A percentile compares a stretch with the other conserved stretches of the same genome.
phyloP scores from a whole-genome alignment of 2,888 invertebrate species.

The Fissipunctia ypsillon region DNA sequence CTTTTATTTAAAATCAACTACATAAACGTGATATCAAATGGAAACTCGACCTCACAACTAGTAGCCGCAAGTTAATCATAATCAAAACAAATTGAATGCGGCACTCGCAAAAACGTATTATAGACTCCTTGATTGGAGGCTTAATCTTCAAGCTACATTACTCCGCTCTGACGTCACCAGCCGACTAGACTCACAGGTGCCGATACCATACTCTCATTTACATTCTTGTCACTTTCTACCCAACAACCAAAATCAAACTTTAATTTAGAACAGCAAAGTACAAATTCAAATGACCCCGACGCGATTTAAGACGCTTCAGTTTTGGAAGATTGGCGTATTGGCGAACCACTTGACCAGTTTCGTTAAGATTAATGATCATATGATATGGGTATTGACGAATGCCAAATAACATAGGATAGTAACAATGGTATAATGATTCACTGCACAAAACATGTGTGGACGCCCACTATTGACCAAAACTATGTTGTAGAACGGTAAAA shows the following conservation, averaged over 20 bases:
- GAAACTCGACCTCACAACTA: slow-evolving; percentile 58
- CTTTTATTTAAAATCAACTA: slow-evolving; percentile 51
- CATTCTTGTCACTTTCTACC: slow-evolving; percentile 75
- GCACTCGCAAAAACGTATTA: slow-evolving; percentile 70
- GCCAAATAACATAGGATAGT: slow-evolving; percentile 60
- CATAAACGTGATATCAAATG: slow-evolving; percentile 58
- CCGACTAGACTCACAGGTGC: slow-evolving; percentile 87
- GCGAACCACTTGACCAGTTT: slow-evolving; percentile 60
- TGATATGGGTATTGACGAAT: slow-evolving; percentile 54
- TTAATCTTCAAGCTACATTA: slow-evolving; percentile 74
- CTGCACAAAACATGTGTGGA: slow-evolving; percentile 57
- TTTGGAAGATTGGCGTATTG: slow-evolving; percentile 36
- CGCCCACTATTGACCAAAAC: slow-evolving; percentile 76
- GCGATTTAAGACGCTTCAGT: slow-evolving; percentile 47
- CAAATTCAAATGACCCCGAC: slow-evolving; percentile 15
- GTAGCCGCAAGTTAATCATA: slow-evolving; percentile 67
- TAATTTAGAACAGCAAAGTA: slow-evolving; percentile 54
- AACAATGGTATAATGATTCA: slow-evolving; percentile 67
- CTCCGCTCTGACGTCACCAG: slow-evolving; percentile 80
- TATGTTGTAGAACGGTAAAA: slow-evolving; percentile 83
- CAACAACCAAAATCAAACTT: slow-evolving; percentile 64
- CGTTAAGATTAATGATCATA: slow-evolving; percentile 59
- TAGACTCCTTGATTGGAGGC: slow-evolving; percentile 70
- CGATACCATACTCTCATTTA: slow-evolving; percentile 80
- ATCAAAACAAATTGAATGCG: slow-evolving; percentile 74